These are phyloP conservation scores for Drosophila nasuta DNA, from an alignment of 1,140 invertebrate species.

Conservation along the genomic window DNA sequence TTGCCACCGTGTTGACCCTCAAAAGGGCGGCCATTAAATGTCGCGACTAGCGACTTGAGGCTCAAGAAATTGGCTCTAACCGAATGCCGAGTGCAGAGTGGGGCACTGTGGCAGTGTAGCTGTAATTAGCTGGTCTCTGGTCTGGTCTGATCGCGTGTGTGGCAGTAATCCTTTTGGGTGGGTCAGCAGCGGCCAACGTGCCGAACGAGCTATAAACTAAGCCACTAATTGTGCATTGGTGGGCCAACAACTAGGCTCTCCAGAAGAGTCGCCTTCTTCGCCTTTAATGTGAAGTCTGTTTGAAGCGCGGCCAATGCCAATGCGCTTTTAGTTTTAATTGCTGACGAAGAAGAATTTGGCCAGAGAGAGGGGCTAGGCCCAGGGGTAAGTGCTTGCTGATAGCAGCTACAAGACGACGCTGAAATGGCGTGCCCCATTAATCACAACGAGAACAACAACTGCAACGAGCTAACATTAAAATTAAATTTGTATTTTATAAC, in stretches of 20 bases:
- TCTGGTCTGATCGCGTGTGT: slow-evolving; percentile 67
- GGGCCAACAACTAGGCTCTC: slow-evolving; percentile 8
- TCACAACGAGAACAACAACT: slow-evolving; percentile 43
- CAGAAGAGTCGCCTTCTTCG: slow-evolving; percentile 12
- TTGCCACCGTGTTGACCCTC: slow-evolving; percentile 72
- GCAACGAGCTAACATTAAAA: slow-evolving; percentile 58
- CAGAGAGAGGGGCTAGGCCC: no score
- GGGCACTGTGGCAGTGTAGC: slow-evolving; percentile 10
- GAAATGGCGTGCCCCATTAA: slow-evolving; percentile 64
- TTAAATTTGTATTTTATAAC: slow-evolving; percentile 76
- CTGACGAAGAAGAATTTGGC: not conserved
- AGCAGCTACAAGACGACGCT: slow-evolving; percentile 52
- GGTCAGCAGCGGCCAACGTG: slow-evolving; percentile 52
- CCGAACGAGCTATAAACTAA: slow-evolving; percentile 65
- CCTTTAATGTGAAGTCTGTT: slow-evolving; percentile 50
- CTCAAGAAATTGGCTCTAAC: slow-evolving; percentile 56
- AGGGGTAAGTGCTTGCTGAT: slow-evolving; percentile 54
- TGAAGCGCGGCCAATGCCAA: slow-evolving; percentile 57
- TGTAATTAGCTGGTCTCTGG: slow-evolving; percentile 62
- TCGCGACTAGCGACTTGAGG: slow-evolving; percentile 63
- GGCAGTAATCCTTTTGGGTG: slow-evolving; percentile 69
- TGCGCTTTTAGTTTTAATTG: slow-evolving; percentile 78
- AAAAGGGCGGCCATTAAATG: slow-evolving; percentile 77
- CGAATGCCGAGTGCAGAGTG: not conserved
- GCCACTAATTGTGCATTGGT: slow-evolving; percentile 42